Conservation (phyloP, 53 echinoderm and acorn worm genomes). For the Luidia sarsii region DNA sequence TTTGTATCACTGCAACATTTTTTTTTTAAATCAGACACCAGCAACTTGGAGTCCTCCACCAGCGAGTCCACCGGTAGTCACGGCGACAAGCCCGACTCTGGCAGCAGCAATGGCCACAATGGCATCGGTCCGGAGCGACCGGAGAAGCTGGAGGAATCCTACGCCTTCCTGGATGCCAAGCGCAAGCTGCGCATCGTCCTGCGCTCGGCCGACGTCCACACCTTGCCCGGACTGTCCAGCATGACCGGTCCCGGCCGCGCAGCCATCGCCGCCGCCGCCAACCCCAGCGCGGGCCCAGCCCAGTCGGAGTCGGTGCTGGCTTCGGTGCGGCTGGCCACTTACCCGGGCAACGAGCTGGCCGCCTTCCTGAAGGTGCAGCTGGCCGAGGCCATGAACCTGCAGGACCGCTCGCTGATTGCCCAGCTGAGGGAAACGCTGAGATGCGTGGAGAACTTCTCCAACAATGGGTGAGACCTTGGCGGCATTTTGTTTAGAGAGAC, state of each 20-base stretch:
- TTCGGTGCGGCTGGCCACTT: conserved; percentile 16
- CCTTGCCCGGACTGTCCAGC: conserved; percentile 78
- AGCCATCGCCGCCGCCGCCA: too few relatives aligned
- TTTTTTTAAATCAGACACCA: conserved; percentile 58
- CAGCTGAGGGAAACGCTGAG: conserved; percentile 87
- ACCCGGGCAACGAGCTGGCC: conserved; percentile 88
- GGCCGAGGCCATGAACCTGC: conserved; percentile 94
- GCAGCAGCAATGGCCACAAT: conserved; percentile 66
- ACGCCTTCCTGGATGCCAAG: conserved; percentile 89
- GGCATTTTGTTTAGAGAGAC: too few relatives aligned
- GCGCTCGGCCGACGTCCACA: conserved; percentile 85
- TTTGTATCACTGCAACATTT: too few relatives aligned
- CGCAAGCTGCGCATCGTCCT: conserved; percentile 95
- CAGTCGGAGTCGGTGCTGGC: conserved; percentile 24
- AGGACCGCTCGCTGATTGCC: conserved; percentile 85
- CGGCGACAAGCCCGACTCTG: conserved; percentile 86
- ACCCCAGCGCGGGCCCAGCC: too few relatives aligned
- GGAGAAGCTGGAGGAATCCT: conserved; percentile 71
- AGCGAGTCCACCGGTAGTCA: conserved; percentile 84
- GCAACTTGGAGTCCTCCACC: conserved; percentile 69
- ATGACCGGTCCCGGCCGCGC: conserved; percentile 26
- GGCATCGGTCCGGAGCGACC: conserved; percentile 62
- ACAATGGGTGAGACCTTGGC: conserved; percentile 67
- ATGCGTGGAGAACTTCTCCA: conserved; percentile 86
- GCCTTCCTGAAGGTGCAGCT: conserved; percentile 94